Conservation (phyloP, 2,888 invertebrate genomes). For the Arrhopalites spinosus region DNA sequence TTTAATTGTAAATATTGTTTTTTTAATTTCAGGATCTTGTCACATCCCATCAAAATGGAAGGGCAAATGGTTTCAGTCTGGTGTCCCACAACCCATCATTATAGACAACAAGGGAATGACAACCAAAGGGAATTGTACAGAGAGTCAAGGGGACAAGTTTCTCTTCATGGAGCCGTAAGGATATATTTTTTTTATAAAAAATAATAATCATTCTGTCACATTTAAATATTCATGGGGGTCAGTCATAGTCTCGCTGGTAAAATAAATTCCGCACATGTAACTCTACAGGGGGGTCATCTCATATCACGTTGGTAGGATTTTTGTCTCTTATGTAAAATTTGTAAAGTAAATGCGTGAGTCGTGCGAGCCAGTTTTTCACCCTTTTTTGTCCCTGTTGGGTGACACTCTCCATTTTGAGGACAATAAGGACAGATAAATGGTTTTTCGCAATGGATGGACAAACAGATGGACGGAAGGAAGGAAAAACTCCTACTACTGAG, state of each 20-base stretch:
- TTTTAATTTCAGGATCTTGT: conserved; percentile 48
- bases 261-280: too few relatives aligned
- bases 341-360: too few relatives aligned
- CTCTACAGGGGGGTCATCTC: too few relatives aligned
- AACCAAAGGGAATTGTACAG: conserved; percentile 49
- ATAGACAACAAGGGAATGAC: conserved; percentile 51
- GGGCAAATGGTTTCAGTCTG: conserved; percentile 55
- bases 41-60: conserved; percentile 49
- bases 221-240: too few relatives aligned
- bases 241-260: too few relatives aligned
- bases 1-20: conserved; percentile 22
- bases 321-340: too few relatives aligned
- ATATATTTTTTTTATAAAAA: too few relatives aligned
- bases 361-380: too few relatives aligned
- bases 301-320: too few relatives aligned
- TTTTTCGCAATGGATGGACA: conserved; percentile 2
- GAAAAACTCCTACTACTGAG: background rate
- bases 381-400: too few relatives aligned
- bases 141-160: conserved; percentile 52
- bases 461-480: background rate
- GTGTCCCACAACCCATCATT: conserved; percentile 39
- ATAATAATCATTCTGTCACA: too few relatives aligned
- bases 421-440: background rate
- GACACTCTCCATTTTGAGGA: too few relatives aligned
- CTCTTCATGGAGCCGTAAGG: conserved; percentile 49